Conservation (phyloP, 2,113 vertebrate genomes). For the Brachypteracias leptosomus region DNA sequence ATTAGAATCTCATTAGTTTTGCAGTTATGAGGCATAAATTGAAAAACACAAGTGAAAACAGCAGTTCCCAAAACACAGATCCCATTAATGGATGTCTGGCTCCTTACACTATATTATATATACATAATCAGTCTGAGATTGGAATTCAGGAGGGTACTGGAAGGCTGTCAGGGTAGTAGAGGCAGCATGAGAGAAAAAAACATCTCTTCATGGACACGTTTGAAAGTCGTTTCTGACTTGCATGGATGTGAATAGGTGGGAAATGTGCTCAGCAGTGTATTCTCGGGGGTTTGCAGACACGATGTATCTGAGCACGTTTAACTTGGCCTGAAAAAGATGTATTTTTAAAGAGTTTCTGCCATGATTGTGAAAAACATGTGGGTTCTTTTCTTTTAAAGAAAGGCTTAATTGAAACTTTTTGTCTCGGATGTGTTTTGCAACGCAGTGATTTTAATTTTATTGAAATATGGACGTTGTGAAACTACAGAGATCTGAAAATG, state of each 20-base stretch:
- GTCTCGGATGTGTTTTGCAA: slow-evolving; percentile 39
- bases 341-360: background rate
- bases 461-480: slow-evolving; percentile 30
- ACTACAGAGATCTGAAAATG: slow-evolving; percentile 23
- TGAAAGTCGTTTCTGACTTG: background rate
- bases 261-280: background rate
- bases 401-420: slow-evolving; percentile 11
- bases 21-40: slow-evolving; percentile 40
- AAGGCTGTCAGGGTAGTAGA: background rate
- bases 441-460: background rate
- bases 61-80: background rate
- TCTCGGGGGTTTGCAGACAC: rapidly evolving
- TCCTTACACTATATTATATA: background rate
- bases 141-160: background rate
- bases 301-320: background rate
- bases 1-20: slow-evolving; percentile 39
- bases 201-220: rapidly evolving
- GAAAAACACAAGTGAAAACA: background rate
- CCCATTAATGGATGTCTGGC: background rate
- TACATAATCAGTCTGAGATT: background rate
- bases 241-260: background rate
- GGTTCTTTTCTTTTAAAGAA: background rate
- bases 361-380: background rate
- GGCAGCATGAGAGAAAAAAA: background rate
- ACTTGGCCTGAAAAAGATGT: background rate